phyloP scores from a whole-genome alignment of 2,888 invertebrate genomes.

The Agriopis marginaria region DNA sequence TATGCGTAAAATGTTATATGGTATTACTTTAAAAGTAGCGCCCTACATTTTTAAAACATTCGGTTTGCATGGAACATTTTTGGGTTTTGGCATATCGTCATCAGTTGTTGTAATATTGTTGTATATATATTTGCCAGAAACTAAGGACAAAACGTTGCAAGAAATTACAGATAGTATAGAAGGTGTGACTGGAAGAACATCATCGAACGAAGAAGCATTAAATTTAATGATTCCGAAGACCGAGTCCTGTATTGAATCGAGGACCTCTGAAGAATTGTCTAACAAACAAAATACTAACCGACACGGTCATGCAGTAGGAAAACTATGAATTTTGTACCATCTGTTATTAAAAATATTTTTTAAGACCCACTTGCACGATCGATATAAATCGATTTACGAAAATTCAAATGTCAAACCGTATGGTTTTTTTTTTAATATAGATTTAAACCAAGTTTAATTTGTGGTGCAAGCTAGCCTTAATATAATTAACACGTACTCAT shows the following conservation, averaged over 20 bases:
- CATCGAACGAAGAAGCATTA: not conserved
- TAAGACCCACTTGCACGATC: too few species aligned
- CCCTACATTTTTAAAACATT: conserved; percentile 52
- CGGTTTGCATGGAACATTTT: conserved; percentile 53
- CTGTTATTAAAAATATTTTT: too few species aligned
- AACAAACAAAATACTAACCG: too few species aligned
- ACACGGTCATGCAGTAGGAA: too few species aligned
- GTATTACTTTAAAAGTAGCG: conserved; percentile 48
- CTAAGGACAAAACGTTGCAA: conserved; percentile 61
- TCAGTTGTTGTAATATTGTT: conserved; percentile 38
- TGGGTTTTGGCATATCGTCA: conserved; percentile 49
- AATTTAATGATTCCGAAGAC: not conserved
- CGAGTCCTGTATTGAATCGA: not conserved
- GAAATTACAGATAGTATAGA: conserved; percentile 53
- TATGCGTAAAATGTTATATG: conserved; percentile 28
- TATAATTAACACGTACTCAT: too few species aligned
- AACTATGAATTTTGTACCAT: too few species aligned
- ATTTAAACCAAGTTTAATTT: too few species aligned
- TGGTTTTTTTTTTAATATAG: too few species aligned
- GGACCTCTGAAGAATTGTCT: not conserved
- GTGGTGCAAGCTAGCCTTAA: too few species aligned
- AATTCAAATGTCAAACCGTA: too few species aligned
- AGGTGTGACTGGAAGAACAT: conserved; percentile 1
- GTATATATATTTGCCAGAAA: conserved; percentile 61
- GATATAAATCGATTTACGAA: too few species aligned